phyloP scores from a whole-genome alignment of 1,140 invertebrate species.

The Ganaspis sp. region DNA sequence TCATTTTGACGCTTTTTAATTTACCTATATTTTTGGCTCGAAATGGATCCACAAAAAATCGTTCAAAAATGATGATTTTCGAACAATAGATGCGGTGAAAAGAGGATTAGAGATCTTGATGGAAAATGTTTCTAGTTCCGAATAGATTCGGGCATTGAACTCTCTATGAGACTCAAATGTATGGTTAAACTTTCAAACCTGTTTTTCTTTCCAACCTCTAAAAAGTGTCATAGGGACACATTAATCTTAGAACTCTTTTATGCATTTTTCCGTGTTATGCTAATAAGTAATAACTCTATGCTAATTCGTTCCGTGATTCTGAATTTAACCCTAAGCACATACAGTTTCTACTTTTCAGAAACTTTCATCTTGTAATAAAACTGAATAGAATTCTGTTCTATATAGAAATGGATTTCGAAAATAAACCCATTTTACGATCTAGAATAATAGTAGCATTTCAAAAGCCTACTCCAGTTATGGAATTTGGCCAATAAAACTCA shows the following conservation, averaged over 20 bases:
- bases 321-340: neutral
- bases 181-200: slow-evolving; percentile 25
- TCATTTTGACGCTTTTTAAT: no score
- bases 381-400: no score
- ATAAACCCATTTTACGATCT: no score
- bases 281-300: slow-evolving; percentile 12
- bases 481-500: no score
- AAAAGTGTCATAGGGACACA: neutral
- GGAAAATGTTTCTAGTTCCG: neutral
- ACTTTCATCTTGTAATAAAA: neutral
- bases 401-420: no score
- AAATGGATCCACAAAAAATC: no score
- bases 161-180: slow-evolving; percentile 8
- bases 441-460: no score
- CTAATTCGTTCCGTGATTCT: neutral
- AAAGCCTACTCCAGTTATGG: no score
- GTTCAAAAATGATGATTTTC: neutral
- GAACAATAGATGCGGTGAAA: neutral
- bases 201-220: neutral
- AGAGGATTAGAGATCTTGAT: neutral
- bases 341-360: neutral
- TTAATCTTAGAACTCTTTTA: slow-evolving; percentile 17
- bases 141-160: slow-evolving; percentile 8
- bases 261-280: neutral
- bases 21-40: no score